These are phyloP conservation scores for Dasysyrphus tricinctus DNA, from an alignment of 2,888 invertebrate genomes.

Conservation along the genomic window DNA sequence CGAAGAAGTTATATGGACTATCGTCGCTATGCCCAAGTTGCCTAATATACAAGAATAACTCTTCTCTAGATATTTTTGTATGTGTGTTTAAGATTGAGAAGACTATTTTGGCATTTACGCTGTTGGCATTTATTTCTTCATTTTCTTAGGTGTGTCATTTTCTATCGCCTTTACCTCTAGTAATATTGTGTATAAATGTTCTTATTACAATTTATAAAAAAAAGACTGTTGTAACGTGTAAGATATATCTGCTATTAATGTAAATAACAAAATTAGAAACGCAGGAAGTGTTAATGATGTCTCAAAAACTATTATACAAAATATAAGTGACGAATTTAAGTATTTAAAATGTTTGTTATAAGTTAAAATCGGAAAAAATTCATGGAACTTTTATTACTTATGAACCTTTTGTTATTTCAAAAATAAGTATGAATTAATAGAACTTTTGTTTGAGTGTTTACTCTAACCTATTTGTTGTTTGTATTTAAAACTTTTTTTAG, in stretches of 20 bases:
- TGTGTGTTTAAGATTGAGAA: conserved; percentile 39
- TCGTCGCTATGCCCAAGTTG: conserved; percentile 80
- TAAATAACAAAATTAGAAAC: background rate
- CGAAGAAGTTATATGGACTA: conserved; percentile 80
- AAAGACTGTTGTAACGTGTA: conserved; percentile 67
- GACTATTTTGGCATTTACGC: conserved; percentile 63
- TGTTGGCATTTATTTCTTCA: conserved; percentile 63
- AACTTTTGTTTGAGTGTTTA: no score
- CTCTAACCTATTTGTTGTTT: no score
- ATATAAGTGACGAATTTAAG: background rate
- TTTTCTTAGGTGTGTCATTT: conserved; percentile 54
- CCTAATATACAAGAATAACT: conserved; percentile 76
- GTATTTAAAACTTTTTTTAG: no score
- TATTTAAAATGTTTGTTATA: background rate
- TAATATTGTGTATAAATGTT: conserved; percentile 9
- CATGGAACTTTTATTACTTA: no score
- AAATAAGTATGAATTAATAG: no score
- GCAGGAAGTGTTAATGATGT: background rate
- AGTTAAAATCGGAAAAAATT: no score
- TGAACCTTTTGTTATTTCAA: no score
- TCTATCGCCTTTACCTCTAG: conserved; percentile 49
- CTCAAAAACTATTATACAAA: conserved; percentile 12
- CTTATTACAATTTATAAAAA: conserved; percentile 33
- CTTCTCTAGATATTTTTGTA: conserved; percentile 53
- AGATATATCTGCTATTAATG: conserved; percentile 28